phyloP scores from a whole-genome alignment of 2,113 vertebrate species.

The Scomber colias region DNA sequence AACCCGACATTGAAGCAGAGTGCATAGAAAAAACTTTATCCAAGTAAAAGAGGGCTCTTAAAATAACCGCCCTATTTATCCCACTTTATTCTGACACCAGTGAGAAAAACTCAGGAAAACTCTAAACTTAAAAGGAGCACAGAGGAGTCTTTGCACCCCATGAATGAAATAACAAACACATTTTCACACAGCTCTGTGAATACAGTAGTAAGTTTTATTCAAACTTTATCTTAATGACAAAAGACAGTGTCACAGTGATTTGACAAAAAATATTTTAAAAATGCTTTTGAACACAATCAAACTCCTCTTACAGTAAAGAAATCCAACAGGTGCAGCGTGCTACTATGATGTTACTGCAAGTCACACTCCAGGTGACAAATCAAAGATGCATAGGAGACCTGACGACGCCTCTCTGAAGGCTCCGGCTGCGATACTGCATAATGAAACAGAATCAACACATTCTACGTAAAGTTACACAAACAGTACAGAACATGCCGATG shows the following conservation, averaged over 20 bases:
- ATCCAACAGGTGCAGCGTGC: conserved; percentile 35
- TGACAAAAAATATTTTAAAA: conserved; percentile 61
- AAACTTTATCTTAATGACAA: conserved; percentile 56
- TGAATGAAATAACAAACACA: conserved; percentile 10
- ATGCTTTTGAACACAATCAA: conserved; percentile 51
- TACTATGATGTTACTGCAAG: conserved; percentile 26
- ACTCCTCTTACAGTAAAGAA: conserved; percentile 34
- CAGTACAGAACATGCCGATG: conserved; percentile 42
- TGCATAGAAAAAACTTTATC: conserved; percentile 3
- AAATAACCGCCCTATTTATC: conserved; percentile 47
- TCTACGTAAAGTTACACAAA: conserved; percentile 42
- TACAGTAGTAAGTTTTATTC: conserved; percentile 71
- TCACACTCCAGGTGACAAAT: conserved; percentile 39
- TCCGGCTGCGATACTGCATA: conserved; percentile 51
- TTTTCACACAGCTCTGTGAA: conserved; percentile 43
- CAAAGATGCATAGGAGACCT: conserved; percentile 60
- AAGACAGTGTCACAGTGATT: conserved; percentile 70
- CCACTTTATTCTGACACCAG: conserved; percentile 17
- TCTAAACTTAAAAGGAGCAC: background rate
- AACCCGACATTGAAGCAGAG: conserved; percentile 8
- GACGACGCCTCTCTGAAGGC: conserved; percentile 38
- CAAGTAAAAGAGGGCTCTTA: conserved; percentile 1
- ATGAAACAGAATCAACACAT: conserved; percentile 31
- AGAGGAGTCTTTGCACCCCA: background rate
- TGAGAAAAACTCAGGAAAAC: background rate